A percentile compares a stretch with the other conserved stretches of the same genome.
Conservation (phyloP, 1,140 invertebrate species). For the Pseudomyrmex flavicornis region DNA sequence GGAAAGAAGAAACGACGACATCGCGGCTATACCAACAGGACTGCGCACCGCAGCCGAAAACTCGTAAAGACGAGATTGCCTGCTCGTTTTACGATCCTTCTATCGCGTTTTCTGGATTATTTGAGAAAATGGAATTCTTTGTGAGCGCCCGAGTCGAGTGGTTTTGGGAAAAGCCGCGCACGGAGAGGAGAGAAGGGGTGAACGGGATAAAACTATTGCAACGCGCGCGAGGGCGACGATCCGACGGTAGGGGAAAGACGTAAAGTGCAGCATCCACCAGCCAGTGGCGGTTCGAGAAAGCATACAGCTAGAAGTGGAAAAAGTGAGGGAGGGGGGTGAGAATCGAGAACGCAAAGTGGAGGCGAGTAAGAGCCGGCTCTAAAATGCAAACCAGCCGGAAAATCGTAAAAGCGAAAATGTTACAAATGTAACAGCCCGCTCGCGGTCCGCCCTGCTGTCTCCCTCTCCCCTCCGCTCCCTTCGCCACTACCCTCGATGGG, state of each 20-base stretch:
- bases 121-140: slow-evolving; percentile 81
- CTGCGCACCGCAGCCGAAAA: slow-evolving; percentile 40
- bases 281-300: not conserved
- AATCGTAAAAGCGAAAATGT: slow-evolving; percentile 77
- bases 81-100: slow-evolving; percentile 77
- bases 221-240: slow-evolving; percentile 15
- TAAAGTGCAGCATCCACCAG: slow-evolving; percentile 33
- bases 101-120: slow-evolving; percentile 79
- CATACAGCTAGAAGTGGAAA: not conserved
- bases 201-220: slow-evolving; percentile 36
- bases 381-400: slow-evolving; percentile 77
- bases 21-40: slow-evolving; percentile 30
- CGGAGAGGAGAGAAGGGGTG: not conserved
- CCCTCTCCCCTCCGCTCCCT: not conserved
- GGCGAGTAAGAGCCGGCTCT: slow-evolving; percentile 27
- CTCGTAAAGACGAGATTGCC: slow-evolving; percentile 80
- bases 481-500: slow-evolving; percentile 45
- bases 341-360: slow-evolving; percentile 38
- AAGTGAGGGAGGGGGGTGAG: not conserved
- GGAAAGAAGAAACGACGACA: not conserved
- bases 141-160: slow-evolving; percentile 34
- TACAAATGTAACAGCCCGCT: slow-evolving; percentile 71
- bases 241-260: not conserved
- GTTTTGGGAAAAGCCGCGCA: slow-evolving; percentile 36
- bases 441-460: not conserved